Evolutionary conservation across 92 coral and sea anemone genomes (phyloP).

Genomic region (Porites evermanni): DNA sequence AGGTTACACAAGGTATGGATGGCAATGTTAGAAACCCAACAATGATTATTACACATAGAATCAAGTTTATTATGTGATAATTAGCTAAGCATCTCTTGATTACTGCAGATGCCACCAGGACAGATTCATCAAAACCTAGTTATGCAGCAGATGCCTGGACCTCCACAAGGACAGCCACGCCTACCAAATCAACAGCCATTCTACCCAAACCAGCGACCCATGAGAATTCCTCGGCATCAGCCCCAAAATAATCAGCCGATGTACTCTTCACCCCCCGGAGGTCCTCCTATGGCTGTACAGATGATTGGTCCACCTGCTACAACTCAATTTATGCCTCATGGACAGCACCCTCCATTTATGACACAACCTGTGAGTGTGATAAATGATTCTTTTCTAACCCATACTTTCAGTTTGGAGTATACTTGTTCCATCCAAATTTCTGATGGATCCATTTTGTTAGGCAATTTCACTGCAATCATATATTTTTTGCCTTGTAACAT

Average conservation of each 20-base stretch:
- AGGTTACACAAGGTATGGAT: too few relatives aligned
- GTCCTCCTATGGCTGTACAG: slow-evolving; percentile 52
- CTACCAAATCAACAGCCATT: slow-evolving; percentile 31
- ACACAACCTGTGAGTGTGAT: slow-evolving; percentile 31
- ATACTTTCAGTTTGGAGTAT: too few relatives aligned
- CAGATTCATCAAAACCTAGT: slow-evolving; percentile 47
- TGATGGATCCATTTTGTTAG: too few relatives aligned
- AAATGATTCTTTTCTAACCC: neutral
- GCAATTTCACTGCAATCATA: too few relatives aligned
- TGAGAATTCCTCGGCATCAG: slow-evolving; percentile 63
- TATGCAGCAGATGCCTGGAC: slow-evolving; percentile 33
- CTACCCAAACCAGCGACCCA: slow-evolving; percentile 45
- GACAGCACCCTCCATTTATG: slow-evolving; percentile 10
- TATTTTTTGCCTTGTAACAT: too few relatives aligned
- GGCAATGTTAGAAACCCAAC: too few relatives aligned
- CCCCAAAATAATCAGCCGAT: slow-evolving; percentile 62
- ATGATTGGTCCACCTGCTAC: slow-evolving; percentile 49
- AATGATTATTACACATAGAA: too few relatives aligned
- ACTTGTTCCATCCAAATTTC: too few relatives aligned
- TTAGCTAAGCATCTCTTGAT: neutral
- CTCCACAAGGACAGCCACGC: slow-evolving; percentile 67
- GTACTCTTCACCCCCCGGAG: slow-evolving; percentile 85
- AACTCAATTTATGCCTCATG: slow-evolving; percentile 45
- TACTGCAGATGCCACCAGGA: neutral
- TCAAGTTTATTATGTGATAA: neutral